Evolutionary conservation across 2,113 vertebrate genomes (phyloP).

Genomic region (Kryptolebias marmoratus): DNA sequence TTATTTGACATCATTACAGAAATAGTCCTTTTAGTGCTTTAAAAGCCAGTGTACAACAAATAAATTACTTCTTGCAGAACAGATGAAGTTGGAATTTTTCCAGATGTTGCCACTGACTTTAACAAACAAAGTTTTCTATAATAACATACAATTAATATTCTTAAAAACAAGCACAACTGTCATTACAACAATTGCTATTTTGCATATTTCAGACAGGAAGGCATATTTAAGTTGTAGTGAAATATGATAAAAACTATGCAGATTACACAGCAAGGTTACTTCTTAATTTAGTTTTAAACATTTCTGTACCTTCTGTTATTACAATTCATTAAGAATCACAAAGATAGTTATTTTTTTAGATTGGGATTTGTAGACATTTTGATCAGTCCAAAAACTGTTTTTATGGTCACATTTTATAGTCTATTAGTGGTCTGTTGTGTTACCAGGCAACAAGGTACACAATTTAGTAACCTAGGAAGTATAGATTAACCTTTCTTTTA

Average conservation of each 20-base stretch:
- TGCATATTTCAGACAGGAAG: too few relatives aligned
- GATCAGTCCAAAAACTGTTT: background rate
- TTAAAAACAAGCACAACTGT: too few relatives aligned
- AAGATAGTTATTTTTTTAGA: background rate
- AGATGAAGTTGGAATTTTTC: too few relatives aligned
- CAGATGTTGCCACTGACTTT: too few relatives aligned
- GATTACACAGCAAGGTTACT: background rate
- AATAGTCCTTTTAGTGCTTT: too few relatives aligned
- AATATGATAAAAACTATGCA: background rate
- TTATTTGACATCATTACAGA: too few relatives aligned
- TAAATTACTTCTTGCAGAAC: background rate
- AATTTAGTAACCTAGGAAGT: constrained; percentile 4
- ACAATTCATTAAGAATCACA: background rate
- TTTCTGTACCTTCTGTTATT: background rate
- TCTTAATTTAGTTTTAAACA: background rate
- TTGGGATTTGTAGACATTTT: background rate
- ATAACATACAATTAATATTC: too few relatives aligned
- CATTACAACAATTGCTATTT: too few relatives aligned
- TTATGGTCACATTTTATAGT: background rate
- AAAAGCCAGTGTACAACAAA: too few relatives aligned
- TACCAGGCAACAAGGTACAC: constrained; percentile 2
- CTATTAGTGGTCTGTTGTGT: background rate
- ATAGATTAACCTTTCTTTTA: constrained; percentile 5
- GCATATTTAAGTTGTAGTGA: too few relatives aligned
- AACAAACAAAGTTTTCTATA: too few relatives aligned